A percentile compares a stretch with the other conserved stretches of the same genome.
phyloP scores from a whole-genome alignment of 2,113 vertebrate species.

The Ictidomys tridecemlineatus region DNA sequence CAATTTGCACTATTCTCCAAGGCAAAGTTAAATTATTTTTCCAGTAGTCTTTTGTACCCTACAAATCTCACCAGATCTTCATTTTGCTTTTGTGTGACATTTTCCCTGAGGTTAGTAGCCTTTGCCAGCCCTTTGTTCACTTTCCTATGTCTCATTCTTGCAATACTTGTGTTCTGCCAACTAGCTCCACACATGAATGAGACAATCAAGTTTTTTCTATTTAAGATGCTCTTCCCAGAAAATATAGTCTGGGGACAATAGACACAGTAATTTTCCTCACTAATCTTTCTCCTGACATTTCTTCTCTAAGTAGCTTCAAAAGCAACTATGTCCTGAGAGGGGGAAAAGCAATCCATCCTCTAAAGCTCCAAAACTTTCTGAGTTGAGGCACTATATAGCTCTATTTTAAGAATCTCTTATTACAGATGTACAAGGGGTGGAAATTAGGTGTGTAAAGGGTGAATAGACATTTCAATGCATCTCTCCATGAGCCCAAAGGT shows the following conservation, averaged over 20 bases:
- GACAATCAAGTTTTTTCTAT: background rate
- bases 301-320: background rate
- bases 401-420: background rate
- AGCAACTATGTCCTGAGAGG: background rate
- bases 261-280: background rate
- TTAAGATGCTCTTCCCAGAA: constrained; percentile 6
- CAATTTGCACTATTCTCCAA: background rate
- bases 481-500: background rate
- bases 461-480: background rate
- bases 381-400: background rate
- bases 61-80: background rate
- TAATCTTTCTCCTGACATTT: constrained; percentile 51
- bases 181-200: background rate
- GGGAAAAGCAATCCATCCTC: background rate
- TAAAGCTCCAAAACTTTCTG: background rate
- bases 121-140: background rate
- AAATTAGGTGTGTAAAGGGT: background rate
- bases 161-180: background rate
- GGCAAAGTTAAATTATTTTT: constrained; percentile 15
- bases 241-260: constrained; percentile 24
- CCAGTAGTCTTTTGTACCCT: background rate
- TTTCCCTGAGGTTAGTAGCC: background rate
- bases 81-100: background rate
- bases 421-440: background rate
- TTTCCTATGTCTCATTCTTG: background rate